These are phyloP conservation scores for Lithobates sylvaticus DNA, from an alignment of 2,797 vertebrate genomes.

Conservation along the genomic window DNA sequence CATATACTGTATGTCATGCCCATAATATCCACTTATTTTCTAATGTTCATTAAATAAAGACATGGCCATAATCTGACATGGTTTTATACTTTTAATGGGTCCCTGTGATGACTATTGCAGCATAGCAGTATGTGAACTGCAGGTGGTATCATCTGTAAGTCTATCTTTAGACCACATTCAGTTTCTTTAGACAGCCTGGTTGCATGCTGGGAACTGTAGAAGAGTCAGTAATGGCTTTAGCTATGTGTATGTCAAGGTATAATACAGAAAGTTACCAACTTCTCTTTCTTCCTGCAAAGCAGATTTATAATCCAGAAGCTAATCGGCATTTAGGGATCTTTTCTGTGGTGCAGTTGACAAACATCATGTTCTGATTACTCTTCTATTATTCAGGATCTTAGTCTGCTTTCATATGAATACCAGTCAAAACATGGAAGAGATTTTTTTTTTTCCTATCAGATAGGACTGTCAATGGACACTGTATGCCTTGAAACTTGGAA, in stretches of 20 bases:
- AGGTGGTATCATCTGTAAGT: neutral
- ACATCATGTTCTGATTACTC: neutral
- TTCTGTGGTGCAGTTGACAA: neutral
- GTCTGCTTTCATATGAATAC: no score
- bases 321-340: neutral
- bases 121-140: neutral
- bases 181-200: neutral
- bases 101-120: neutral
- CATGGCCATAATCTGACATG: neutral
- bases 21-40: no score
- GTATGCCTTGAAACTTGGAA: no score
- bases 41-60: neutral
- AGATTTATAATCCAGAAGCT: neutral
- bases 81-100: neutral
- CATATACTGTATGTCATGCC: no score
- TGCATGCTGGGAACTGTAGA: neutral
- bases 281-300: neutral
- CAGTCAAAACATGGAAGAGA: no score
- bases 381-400: neutral
- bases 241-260: neutral
- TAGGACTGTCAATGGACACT: no score
- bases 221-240: neutral
- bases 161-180: neutral
- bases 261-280: neutral
- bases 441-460: no score